Percentiles rank a stretch among this genome's conserved stretches.
phyloP scores from a whole-genome alignment of 2,888 invertebrate genomes.

The Harpagoxenus sublaevis region DNA sequence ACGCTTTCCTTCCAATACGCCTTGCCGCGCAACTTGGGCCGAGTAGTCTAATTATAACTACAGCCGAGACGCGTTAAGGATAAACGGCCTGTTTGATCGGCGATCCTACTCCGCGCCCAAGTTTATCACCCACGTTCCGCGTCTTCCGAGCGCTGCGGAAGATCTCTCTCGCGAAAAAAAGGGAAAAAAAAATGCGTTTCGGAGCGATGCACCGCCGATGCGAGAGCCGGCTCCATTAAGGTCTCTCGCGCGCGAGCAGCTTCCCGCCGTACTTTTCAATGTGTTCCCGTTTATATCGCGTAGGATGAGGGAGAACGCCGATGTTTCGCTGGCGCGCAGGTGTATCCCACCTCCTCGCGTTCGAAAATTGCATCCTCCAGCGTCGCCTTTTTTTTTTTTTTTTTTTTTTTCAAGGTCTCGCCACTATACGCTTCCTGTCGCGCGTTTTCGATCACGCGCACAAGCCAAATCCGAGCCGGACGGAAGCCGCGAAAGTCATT shows the following conservation, averaged over 20 bases:
- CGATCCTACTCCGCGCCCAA: slow-evolving; percentile 30
- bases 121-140: slow-evolving; percentile 36
- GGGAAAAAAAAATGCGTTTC: not conserved
- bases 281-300: no score
- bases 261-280: not conserved
- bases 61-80: slow-evolving; percentile 35
- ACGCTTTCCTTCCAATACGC: slow-evolving; percentile 25
- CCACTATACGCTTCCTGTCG: not conserved
- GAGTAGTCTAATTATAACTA: slow-evolving; percentile 53
- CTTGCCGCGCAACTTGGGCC: slow-evolving; percentile 7
- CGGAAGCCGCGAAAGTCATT: no score
- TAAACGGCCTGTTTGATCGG: slow-evolving; percentile 43
- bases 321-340: slow-evolving; percentile 15
- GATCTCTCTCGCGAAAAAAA: not conserved
- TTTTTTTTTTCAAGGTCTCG: not conserved
- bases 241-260: not conserved
- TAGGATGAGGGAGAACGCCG: not conserved
- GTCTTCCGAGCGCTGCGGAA: not conserved
- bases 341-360: not conserved
- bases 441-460: not conserved
- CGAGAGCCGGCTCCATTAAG: slow-evolving; percentile 2
- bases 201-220: slow-evolving; percentile 13
- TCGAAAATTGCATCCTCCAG: slow-evolving; percentile 38
- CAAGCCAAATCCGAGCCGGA: no score
- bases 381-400: not conserved